Evolutionary conservation across 2,797 vertebrate genomes (phyloP).

Genomic region (Psittacula echo): DNA sequence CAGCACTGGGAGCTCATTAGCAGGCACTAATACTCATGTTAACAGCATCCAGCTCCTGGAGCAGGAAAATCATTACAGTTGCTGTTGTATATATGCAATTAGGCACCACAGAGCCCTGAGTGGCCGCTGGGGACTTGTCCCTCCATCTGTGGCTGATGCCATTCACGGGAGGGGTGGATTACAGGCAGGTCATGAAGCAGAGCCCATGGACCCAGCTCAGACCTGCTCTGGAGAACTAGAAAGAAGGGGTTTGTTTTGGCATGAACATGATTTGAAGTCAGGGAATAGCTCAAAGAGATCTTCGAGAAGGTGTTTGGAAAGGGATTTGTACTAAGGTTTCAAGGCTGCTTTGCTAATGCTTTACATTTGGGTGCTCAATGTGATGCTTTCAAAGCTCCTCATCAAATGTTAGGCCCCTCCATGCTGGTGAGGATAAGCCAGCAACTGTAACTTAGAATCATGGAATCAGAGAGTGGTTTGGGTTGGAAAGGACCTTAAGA

Average conservation of each 20-base stretch:
- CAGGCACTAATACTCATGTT: neutral
- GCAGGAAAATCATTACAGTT: neutral
- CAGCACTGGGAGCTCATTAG: neutral
- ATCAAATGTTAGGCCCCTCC: neutral
- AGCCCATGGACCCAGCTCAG: neutral
- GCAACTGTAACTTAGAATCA: neutral
- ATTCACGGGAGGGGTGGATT: fast-evolving
- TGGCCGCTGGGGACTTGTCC: neutral
- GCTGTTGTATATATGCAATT: neutral
- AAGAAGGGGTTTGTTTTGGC: neutral
- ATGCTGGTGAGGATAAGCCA: neutral
- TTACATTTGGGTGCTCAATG: neutral
- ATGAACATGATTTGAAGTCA: fast-evolving
- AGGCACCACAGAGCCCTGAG: fast-evolving
- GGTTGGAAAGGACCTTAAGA: neutral
- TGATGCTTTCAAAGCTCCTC: neutral
- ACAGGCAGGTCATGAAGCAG: neutral
- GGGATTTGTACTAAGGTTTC: neutral
- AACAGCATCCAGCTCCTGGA: neutral
- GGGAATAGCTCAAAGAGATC: neutral
- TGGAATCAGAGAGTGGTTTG: neutral
- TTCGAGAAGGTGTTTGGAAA: neutral
- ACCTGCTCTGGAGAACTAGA: neutral
- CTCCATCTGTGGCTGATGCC: neutral
- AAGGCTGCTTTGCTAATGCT: neutral